A percentile compares a stretch with the other conserved stretches of the same genome.
Evolutionary conservation across 2,113 vertebrate species (phyloP).

Genomic region (Bothrops jararaca): DNA sequence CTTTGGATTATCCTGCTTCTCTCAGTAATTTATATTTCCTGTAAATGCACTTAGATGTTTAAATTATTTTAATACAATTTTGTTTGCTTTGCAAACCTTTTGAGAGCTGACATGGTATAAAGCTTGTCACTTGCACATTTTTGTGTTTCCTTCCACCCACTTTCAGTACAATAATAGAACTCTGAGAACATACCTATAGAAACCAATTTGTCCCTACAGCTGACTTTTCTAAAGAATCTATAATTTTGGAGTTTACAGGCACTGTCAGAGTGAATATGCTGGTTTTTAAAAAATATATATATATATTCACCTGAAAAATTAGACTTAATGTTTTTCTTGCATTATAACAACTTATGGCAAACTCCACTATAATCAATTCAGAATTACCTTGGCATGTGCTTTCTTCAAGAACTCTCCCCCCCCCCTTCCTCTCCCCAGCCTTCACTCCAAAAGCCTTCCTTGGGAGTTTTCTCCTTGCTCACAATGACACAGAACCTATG

Average conservation of each 20-base stretch:
- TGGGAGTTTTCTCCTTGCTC: neutral
- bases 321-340: neutral
- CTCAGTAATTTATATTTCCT: neutral
- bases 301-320: neutral
- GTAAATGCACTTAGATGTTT: rapidly evolving
- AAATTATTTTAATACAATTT: constrained; percentile 34
- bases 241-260: constrained; percentile 11
- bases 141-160: constrained; percentile 49
- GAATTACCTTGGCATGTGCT: neutral
- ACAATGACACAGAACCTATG: neutral
- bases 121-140: constrained; percentile 39
- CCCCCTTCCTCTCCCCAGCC: neutral
- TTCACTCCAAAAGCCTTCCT: neutral
- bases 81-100: constrained; percentile 40
- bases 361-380: neutral
- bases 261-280: neutral
- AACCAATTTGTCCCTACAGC: constrained; percentile 45
- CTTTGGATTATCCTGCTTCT: neutral
- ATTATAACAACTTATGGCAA: neutral
- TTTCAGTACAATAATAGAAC: constrained; percentile 39
- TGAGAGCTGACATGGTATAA: constrained; percentile 42
- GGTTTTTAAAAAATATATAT: neutral
- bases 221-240: constrained; percentile 33
- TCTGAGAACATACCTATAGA: constrained; percentile 33
- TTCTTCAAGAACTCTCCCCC: neutral